Percentiles rank a stretch among this genome's conserved stretches.
Evolutionary conservation across 2,113 vertebrate genomes (phyloP).

Genomic region (Cairina moschata): DNA sequence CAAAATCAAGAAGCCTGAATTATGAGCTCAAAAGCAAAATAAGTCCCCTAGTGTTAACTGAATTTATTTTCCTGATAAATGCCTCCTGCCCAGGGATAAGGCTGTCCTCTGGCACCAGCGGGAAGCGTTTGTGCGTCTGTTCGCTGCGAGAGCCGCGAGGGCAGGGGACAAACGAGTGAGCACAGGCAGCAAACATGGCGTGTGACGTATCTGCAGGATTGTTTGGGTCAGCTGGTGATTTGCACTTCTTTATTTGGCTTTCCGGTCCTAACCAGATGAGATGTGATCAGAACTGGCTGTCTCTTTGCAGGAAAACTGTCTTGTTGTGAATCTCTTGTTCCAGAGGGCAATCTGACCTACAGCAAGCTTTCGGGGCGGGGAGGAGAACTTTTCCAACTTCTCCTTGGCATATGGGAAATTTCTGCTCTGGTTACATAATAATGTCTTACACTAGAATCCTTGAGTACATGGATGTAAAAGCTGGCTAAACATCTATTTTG

Average conservation of each 20-base stretch:
- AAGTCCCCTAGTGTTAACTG: background rate
- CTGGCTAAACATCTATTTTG: background rate
- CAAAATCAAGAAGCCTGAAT: background rate
- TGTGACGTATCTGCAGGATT: background rate
- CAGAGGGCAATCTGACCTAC: background rate
- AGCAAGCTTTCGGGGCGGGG: background rate
- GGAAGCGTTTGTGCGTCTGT: background rate
- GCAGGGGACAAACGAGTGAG: background rate
- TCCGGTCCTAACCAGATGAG: background rate
- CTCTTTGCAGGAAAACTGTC: background rate
- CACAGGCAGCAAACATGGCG: background rate
- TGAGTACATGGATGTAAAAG: rapidly evolving
- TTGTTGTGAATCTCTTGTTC: background rate
- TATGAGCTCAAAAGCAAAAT: background rate
- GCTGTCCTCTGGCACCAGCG: rapidly evolving
- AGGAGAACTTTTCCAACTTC: background rate
- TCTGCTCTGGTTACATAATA: background rate
- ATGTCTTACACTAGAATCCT: background rate
- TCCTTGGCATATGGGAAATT: rapidly evolving
- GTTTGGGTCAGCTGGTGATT: background rate
- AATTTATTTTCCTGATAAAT: background rate
- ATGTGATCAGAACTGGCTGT: background rate
- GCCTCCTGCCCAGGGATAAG: background rate
- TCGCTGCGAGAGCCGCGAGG: background rate
- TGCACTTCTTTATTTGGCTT: background rate